Evolutionary conservation across 2,888 invertebrate genomes (phyloP), one percentile per base, ranked within the genome.

Genomic region (Dasypolia templi): DNA sequence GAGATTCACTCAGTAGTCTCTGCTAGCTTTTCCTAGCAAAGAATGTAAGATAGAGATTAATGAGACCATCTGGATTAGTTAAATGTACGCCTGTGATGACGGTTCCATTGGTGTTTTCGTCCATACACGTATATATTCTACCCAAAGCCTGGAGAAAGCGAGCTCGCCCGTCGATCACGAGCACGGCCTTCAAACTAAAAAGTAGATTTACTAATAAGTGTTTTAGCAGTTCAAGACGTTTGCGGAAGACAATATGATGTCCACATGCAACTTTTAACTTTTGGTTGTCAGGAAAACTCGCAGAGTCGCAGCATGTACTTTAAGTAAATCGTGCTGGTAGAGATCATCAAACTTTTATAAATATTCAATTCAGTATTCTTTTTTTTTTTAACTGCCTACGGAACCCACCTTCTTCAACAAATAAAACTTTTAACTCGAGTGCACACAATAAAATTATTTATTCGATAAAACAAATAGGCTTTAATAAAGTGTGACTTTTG

Each of bases 401-500:
- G 56, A 75, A 71, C 69, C 79, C 51, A 56, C 63, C 55, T 69
- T 55, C 49, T 46, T 51, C 11, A 63, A 75, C 62, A 79, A 79
- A 68, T 51, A 77, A 71, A 72, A 63, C 70, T 72, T 64, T 86
- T 75, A 85, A 86, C 63, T 65, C 77, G 70, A 82, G 82, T 77
- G 78, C 78, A 84, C 85, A 86, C 91, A 91, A 91, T 93, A 92
- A 93, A 92, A 93, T 92, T 92, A 94, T 94, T 93, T 93, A 92
- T 92, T 91, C 91, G 91, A 94, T 94, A 93, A 94, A 95, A 95
- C 95, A 94, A 95, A 95, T 94, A 94, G 89, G 87, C 86, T 91
- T 89, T 89, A 91, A 91, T 94, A 94, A 93, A 92, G 94, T 94
- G 94, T 92, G 93, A 95, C 90, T 94, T 95, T 95, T 95, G 94